Base-by-base conservation (phyloP, 2,888 invertebrate genomes). In the Drosophila neonasuta region DNA sequence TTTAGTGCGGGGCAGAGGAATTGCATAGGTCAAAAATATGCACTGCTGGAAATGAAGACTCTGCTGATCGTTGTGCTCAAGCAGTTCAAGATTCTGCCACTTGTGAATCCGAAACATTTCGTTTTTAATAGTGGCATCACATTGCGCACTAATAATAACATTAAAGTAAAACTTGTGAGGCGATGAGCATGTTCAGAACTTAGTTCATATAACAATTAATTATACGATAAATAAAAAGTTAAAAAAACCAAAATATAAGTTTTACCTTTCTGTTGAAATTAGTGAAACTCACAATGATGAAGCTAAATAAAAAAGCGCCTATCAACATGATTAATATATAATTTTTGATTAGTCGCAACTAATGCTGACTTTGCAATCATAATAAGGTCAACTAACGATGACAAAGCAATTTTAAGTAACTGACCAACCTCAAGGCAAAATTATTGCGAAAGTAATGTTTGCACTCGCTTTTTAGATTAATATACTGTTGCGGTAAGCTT, bases 1-100 rank as follows among this genome's bases (percentile, higher is more conserved):
- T 90, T 90, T 48, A 90, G 90, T 52, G 90, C 90, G 9, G 90
- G 90, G 2, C 88, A 89, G 17, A 77, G 90, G 20, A 90, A 90
- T 79, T 90, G 90, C 58, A 89, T 90, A 68, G 80, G 85, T 46
- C 87, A 89, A 80, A 89, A 89, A 60, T 89, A 79, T 56, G 89
- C 88, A 3, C 52, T 87, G 74, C 34, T 87, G 30, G 87, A 89
- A 66, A 83, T 88, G 71, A 89, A 89, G 60, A 87, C 87, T 0
- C 58, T 89, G 3, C 48, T 89, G 3, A 62, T 85, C 0, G 71
- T 79, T 0, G 34, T 89, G 0, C 61, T 89, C 0, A 88, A 87
- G 20, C 45, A 77, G 15, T 89, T 80, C 11, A 62, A 79, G 56
- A 29, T 88, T 8, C 48, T 83, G 1, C 77, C 86, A 0, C 46